Evolutionary conservation across 2,888 invertebrate genomes (phyloP).

Genomic region (Eristalis intricaria): DNA sequence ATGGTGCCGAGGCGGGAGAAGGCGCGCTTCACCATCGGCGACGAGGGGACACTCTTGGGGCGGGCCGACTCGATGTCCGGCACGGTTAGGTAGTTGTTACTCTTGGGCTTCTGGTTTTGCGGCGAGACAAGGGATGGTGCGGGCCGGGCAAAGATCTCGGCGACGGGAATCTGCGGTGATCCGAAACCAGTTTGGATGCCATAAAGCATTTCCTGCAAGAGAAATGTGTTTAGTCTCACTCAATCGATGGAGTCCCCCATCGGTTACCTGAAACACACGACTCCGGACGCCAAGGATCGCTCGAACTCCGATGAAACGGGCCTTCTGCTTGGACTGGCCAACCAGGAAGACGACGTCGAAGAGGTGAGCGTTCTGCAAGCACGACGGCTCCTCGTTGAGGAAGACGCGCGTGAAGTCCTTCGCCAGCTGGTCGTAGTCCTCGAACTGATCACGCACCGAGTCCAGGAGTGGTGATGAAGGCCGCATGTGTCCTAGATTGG

Average conservation of each 20-base stretch:
- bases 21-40: slow-evolving; percentile 96
- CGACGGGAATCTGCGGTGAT: slow-evolving; percentile 95
- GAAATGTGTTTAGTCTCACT: not conserved
- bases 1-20: slow-evolving; percentile 95
- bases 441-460: slow-evolving; percentile 95
- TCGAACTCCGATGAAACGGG: slow-evolving; percentile 93
- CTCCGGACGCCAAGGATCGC: slow-evolving; percentile 95
- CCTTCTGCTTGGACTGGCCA: slow-evolving; percentile 95
- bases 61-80: slow-evolving; percentile 93
- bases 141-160: slow-evolving; percentile 91
- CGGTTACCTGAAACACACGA: slow-evolving; percentile 84
- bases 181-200: slow-evolving; percentile 97
- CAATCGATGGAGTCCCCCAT: too few species aligned
- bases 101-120: slow-evolving; percentile 92
- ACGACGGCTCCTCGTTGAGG: slow-evolving; percentile 91
- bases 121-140: slow-evolving; percentile 93
- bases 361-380: slow-evolving; percentile 89
- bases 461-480: slow-evolving; percentile 95
- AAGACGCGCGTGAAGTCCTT: slow-evolving; percentile 96
- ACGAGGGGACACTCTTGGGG: slow-evolving; percentile 96
- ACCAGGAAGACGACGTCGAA: slow-evolving; percentile 96
- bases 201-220: slow-evolving; percentile 96
- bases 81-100: slow-evolving; percentile 95
- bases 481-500: slow-evolving; percentile 88
- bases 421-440: slow-evolving; percentile 95